Evolutionary conservation across 2,888 invertebrate species (phyloP).

Genomic region (Empis livida): DNA sequence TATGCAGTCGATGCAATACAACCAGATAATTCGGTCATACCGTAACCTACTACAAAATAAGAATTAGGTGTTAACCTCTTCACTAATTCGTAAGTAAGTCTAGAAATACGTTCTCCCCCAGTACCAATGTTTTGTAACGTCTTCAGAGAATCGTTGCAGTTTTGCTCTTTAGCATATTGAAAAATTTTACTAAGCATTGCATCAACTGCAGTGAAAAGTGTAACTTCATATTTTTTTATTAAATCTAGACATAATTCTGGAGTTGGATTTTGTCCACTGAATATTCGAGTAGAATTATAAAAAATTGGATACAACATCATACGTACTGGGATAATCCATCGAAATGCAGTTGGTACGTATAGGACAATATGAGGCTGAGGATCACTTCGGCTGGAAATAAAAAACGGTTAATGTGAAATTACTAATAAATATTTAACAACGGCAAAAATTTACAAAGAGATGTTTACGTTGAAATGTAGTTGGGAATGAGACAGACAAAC

Average conservation of each 20-base stretch:
- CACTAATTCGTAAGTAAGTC: not conserved
- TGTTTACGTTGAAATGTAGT: not conserved
- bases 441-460: conserved; percentile 1
- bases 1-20: not conserved
- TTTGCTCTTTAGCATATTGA: not conserved
- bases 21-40: conserved; percentile 7
- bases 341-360: conserved; percentile 1
- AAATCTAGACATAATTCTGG: not conserved
- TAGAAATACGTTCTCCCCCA: conserved; percentile 3
- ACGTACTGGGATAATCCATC: conserved; percentile 2
- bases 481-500: not conserved
- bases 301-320: conserved; percentile 1
- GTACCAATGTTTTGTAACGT: not conserved
- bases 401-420: no score
- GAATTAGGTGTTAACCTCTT: not conserved
- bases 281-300: not conserved
- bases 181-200: not conserved
- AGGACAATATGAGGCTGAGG: no score
- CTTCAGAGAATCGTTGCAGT: not conserved
- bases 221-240: conserved; percentile 2
- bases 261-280: not conserved
- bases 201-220: not conserved
- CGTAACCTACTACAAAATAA: conserved; percentile 4
- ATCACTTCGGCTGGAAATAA: no score
- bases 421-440: no score